Evolutionary conservation across 2,888 invertebrate genomes (phyloP), one percentile per base, ranked within the genome.

Genomic region (Acleris cristana): DNA sequence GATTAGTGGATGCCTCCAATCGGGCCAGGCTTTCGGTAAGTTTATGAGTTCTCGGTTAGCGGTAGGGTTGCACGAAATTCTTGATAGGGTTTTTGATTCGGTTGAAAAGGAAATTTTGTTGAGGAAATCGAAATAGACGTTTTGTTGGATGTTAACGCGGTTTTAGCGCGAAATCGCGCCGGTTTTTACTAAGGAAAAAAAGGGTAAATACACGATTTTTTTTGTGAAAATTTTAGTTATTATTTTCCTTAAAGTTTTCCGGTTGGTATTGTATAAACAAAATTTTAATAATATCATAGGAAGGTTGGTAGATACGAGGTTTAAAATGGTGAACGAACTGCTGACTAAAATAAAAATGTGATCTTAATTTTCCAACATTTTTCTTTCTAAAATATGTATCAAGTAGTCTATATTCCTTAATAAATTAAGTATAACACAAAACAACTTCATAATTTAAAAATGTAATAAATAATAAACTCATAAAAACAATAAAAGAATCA

Each of bases 11-110:
- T 79, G 79, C 84, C 81, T 84, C 91, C 91, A 91, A 83, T 82
- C 83, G 88, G 86, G 84, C 84, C 85, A 86, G 80, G 89, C 88
- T 83, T 91, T 87, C 92, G 92, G 92, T 92, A 85, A 92, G 92
- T 92, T 91, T 90, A 90, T 90, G 14, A 12, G 40, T 4, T 34
- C 0, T 12, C 34, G 34, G 10, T 34, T 12, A 10, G 0, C 26
- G 26, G 40, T 10, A 40, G 40, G 40, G 40, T 40, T 40, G 40
- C 14, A 14, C 14, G 14, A 40, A 14, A 14, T 40, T 91, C 85
- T 82, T 72, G 44, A n/a, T 45, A 21, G 30, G 34, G 45, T n/a
- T 18, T 56, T 10, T 30, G n/a, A 40, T 14, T 6, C 52, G 10
- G 19, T 55, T 18, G 16, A 49, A 49, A 12, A 0, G 23, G 0